A percentile compares a stretch with the other conserved stretches of the same genome.
These are phyloP conservation scores for Eidolon helvum DNA, from an alignment of 2,113 vertebrate genomes.

Conservation along the genomic window DNA sequence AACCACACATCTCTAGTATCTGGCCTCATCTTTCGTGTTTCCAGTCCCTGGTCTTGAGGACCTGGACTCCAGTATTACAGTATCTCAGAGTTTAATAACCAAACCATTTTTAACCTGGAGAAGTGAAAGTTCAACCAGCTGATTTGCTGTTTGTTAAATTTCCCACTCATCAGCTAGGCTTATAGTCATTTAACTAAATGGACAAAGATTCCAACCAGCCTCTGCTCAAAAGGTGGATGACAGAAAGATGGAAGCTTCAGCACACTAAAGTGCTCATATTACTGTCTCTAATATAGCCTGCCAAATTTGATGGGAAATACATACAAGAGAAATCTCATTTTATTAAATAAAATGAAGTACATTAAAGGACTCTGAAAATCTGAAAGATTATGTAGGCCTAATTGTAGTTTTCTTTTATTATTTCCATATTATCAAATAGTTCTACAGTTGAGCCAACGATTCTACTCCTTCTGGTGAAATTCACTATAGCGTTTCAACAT, in stretches of 20 bases:
- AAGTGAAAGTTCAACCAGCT: background rate
- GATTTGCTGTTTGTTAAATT: background rate
- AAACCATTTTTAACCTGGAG: background rate
- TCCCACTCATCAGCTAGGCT: background rate
- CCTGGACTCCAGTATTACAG: background rate
- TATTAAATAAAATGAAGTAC: background rate
- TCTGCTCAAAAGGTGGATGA: background rate
- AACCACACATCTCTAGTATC: background rate
- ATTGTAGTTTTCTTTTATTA: background rate
- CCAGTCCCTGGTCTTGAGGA: background rate
- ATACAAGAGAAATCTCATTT: background rate
- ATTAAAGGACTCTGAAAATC: slow-evolving; percentile 2
- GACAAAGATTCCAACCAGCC: background rate
- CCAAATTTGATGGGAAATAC: background rate
- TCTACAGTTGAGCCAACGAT: background rate
- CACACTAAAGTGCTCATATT: background rate
- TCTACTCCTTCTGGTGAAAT: slow-evolving; percentile 24
- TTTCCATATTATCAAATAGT: background rate
- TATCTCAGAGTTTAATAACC: background rate
- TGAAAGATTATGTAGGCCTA: background rate
- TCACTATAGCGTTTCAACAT: slow-evolving; percentile 33
- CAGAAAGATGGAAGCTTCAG: background rate
- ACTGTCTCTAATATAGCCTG: background rate
- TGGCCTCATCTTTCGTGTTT: background rate
- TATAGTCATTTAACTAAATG: background rate